Conservation (phyloP, 2,113 vertebrate genomes). For the Parus major region DNA sequence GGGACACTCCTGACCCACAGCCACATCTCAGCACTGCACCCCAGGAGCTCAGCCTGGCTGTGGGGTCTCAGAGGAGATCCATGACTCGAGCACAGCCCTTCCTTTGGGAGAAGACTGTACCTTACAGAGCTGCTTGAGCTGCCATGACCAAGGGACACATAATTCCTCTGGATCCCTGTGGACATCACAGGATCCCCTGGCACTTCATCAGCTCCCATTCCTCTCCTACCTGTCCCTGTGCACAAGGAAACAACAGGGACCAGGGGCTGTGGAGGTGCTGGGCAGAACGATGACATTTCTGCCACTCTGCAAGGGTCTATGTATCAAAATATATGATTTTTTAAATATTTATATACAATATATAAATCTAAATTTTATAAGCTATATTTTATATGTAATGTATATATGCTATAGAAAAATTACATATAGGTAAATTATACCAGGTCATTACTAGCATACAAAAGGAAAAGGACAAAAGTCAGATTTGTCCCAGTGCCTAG, state of each 20-base stretch:
- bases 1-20: not conserved
- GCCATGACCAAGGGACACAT: fast-evolving
- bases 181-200: not conserved
- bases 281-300: not conserved
- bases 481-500: not conserved
- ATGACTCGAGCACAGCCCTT: not conserved
- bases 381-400: too few relatives aligned
- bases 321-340: fast-evolving
- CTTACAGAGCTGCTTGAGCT: not conserved
- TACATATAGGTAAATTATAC: not conserved
- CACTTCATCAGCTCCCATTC: not conserved
- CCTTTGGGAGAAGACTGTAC: not conserved
- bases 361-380: too few relatives aligned
- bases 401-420: not conserved
- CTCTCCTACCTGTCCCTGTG: not conserved
- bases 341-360: fast-evolving
- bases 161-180: not conserved
- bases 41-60: not conserved
- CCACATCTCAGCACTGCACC: not conserved
- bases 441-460: not conserved
- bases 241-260: not conserved
- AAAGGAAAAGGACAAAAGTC: not conserved
- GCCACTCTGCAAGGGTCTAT: not conserved
- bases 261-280: not conserved
- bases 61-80: not conserved